Conservation (phyloP, 2,113 vertebrate species). For the Periophthalmodon schlosseri region DNA sequence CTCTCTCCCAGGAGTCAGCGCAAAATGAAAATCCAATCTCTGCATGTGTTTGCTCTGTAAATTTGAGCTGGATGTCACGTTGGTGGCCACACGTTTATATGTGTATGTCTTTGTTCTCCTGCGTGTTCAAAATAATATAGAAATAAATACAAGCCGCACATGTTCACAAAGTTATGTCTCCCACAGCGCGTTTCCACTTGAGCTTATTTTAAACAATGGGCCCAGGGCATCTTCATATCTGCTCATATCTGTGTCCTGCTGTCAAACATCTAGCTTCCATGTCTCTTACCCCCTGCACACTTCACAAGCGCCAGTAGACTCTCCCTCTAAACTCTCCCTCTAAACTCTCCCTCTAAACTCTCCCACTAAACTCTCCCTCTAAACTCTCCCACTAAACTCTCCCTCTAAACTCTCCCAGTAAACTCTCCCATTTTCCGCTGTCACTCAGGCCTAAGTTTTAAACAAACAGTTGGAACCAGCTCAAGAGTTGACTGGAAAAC, state of each 20-base stretch:
- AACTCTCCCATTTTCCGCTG: conserved; percentile 15
- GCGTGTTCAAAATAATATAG: not conserved
- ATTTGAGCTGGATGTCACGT: not conserved
- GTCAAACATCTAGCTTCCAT: conserved; percentile 31
- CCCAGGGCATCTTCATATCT: conserved; percentile 34
- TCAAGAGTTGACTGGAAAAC: conserved; percentile 7
- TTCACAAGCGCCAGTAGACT: conserved; percentile 26
- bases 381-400: no score
- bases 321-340: no score
- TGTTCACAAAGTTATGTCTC: conserved; percentile 32
- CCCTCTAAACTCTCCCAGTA: not conserved
- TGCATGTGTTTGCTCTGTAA: not conserved
- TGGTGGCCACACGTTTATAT: not conserved
- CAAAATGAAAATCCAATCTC: not conserved
- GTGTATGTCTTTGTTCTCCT: not conserved
- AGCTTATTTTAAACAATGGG: conserved; percentile 34
- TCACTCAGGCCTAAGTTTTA: not conserved
- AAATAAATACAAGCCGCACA: conserved; percentile 2
- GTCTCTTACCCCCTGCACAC: conserved; percentile 34
- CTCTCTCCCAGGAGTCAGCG: not conserved
- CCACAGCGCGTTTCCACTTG: conserved; percentile 37
- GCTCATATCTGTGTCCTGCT: conserved; percentile 30
- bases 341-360: no score
- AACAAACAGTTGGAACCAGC: not conserved
- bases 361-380: no score